phyloP scores from a whole-genome alignment of 53 echinoderm and acorn worm genomes.

The Holothuria scabra region DNA sequence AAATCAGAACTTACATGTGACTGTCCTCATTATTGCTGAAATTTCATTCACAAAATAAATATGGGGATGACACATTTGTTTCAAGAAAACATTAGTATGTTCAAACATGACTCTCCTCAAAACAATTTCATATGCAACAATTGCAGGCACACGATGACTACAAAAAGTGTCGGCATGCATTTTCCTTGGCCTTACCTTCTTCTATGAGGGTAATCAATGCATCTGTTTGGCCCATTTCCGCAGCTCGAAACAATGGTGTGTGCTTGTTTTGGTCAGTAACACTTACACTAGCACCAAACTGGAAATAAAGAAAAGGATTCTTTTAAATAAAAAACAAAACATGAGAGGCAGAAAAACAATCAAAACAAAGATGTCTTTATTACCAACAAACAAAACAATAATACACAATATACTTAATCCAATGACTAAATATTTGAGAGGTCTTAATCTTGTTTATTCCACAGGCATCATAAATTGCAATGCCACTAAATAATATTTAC shows the following conservation, averaged over 20 bases:
- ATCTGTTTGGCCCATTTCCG: slow-evolving; percentile 92
- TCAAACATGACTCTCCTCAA: not conserved
- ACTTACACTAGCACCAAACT: slow-evolving; percentile 84
- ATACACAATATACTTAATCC: not conserved
- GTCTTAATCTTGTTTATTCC: too few species aligned
- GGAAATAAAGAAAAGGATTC: not conserved
- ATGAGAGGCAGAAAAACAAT: too few species aligned
- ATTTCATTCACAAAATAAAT: too few species aligned
- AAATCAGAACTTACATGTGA: too few species aligned
- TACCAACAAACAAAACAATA: not conserved
- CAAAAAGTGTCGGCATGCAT: not conserved
- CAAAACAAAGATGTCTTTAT: too few species aligned
- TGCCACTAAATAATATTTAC: too few species aligned
- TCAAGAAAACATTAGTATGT: not conserved
- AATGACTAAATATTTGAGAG: too few species aligned
- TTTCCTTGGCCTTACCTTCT: slow-evolving; percentile 58
- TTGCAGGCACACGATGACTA: not conserved
- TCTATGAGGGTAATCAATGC: slow-evolving; percentile 79
- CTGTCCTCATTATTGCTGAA: too few species aligned
- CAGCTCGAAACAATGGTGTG: slow-evolving; percentile 90
- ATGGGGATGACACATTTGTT: too few species aligned
- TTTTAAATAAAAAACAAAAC: not conserved
- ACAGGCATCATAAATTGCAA: too few species aligned
- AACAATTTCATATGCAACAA: not conserved
- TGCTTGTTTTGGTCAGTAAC: slow-evolving; percentile 85